Evolutionary conservation across 2,888 invertebrate species (phyloP), one percentile per base, ranked within the genome.

Genomic region (Cheilosia grossa): DNA sequence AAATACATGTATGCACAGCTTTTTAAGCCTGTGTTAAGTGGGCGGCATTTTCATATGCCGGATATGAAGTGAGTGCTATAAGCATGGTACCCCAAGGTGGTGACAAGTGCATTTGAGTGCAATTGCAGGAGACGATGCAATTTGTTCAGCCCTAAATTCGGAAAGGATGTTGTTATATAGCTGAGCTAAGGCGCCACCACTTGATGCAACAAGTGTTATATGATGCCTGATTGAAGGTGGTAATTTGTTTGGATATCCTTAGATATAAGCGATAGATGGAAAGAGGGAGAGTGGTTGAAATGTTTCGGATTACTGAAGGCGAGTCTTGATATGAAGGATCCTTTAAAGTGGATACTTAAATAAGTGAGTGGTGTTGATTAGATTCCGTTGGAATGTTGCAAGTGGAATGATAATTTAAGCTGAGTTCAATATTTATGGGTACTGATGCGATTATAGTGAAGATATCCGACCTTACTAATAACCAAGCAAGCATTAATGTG

Each of bases 41-140:
- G 78, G 61, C 64, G 61, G 37, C 49, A 30, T 59, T 42, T 81
- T 70, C 70, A 67, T 75, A 58, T 85, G 69, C 24, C 37, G 70
- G 66, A 56, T 81, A 49, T 67, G 44, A 85, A 80, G 64, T 40
- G 77, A 66, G 81, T 72, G 66, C 72, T 81, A 64, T 67, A 72
- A 72, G 74, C 61, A 19, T 42, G 74, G 64, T 64, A 56, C 80
- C 83, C 80, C 61, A 72, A 58, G 85, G 74, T 66, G 67, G 37
- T 49, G 85, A 56, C 81, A 85, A 81, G 75, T 85, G 85, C 81
- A 85, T 81, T 85, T 58, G 75, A 85, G 85, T 85, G 81, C 85
- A 85, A 75, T 81, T 81, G 85, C 70, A 80, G 74, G 51, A 72
- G 74, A 81, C 75, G 81, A 81, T 85, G 85, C 85, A 85, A 66